These are phyloP conservation scores for Psophia crepitans DNA, from an alignment of 2,113 vertebrate species.

Conservation along the genomic window DNA sequence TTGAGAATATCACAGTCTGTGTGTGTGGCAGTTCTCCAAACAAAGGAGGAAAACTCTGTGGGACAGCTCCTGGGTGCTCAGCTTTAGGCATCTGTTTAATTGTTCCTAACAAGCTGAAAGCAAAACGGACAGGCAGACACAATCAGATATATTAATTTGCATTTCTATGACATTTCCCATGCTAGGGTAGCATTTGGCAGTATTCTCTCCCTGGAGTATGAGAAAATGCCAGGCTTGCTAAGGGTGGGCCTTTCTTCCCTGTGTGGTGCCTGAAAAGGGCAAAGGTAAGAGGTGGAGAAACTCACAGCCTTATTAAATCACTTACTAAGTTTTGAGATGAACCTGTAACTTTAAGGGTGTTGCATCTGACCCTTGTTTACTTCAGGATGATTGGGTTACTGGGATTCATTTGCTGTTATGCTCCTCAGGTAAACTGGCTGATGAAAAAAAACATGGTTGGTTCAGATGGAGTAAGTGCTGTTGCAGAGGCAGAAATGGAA, in stretches of 20 bases:
- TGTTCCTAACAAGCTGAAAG: constrained; percentile 33
- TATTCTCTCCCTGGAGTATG: neutral
- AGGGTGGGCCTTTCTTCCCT: neutral
- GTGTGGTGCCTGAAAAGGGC: neutral
- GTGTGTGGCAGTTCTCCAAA: constrained; percentile 28
- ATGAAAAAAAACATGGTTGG: neutral
- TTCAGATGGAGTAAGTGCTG: neutral
- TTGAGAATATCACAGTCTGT: constrained; percentile 1
- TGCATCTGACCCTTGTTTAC: neutral
- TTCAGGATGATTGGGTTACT: neutral
- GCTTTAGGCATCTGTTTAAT: constrained; percentile 47
- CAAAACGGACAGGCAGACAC: constrained; percentile 20
- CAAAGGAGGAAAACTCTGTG: neutral
- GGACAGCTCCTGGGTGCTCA: constrained; percentile 9
- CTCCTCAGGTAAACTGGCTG: neutral
- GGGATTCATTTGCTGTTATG: neutral
- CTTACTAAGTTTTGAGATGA: neutral
- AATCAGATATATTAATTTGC: constrained; percentile 9
- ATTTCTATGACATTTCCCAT: neutral
- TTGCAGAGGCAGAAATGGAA: neutral
- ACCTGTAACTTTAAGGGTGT: neutral
- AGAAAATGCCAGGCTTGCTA: neutral
- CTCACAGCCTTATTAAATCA: neutral
- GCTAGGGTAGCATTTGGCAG: neutral
- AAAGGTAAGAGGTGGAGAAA: neutral